Evolutionary conservation across 2,113 vertebrate species (phyloP).

Genomic region (Uria aalge): DNA sequence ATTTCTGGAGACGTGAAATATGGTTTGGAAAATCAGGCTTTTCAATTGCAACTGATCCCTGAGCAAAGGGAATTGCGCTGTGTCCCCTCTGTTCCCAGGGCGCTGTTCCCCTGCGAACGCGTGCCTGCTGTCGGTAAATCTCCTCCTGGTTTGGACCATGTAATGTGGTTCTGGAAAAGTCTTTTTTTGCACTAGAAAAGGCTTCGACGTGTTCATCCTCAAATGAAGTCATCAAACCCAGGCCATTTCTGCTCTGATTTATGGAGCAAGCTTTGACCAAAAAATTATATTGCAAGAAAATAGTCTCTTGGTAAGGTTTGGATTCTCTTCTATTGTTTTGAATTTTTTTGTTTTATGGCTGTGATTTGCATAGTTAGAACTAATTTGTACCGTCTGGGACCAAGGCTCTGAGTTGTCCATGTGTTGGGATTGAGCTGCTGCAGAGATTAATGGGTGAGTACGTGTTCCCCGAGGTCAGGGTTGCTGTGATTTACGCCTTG

Average conservation of each 20-base stretch:
- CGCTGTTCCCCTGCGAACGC: fast-evolving
- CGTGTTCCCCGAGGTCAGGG: not conserved
- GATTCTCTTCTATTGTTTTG: constrained; percentile 23
- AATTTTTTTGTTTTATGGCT: not conserved
- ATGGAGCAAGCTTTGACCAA: not conserved
- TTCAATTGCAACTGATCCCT: fast-evolving
- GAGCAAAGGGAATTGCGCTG: fast-evolving
- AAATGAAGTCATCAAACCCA: constrained; percentile 10
- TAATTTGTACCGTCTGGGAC: constrained; percentile 24
- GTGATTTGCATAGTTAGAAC: not conserved
- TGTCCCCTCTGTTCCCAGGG: too few relatives aligned
- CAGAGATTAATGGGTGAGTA: not conserved
- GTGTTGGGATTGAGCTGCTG: not conserved
- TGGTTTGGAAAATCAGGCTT: not conserved
- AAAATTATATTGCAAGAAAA: not conserved
- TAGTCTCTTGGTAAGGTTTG: constrained; percentile 17
- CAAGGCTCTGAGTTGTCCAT: not conserved
- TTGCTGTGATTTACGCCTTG: fast-evolving
- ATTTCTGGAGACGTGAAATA: fast-evolving
- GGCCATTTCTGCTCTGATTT: not conserved
- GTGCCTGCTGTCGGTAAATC: fast-evolving
- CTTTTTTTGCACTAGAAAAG: not conserved
- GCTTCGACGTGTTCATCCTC: not conserved
- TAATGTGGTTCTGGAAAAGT: not conserved
- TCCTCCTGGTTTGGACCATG: not conserved